phyloP scores from a whole-genome alignment of 2,113 vertebrate genomes.

The Bos indicus region DNA sequence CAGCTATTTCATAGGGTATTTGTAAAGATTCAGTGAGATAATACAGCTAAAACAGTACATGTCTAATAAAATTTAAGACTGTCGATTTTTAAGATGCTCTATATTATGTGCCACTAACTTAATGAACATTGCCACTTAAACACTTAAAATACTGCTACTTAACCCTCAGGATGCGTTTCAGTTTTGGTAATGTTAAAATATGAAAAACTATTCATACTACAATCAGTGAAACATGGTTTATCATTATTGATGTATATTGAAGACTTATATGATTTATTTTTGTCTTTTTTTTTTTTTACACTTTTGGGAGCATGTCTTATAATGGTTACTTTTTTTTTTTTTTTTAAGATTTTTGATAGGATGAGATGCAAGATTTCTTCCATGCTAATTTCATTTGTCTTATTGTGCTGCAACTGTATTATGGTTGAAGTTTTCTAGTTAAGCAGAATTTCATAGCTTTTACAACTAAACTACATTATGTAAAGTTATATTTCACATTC shows the following conservation, averaged over 20 bases:
- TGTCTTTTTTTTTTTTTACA: background rate
- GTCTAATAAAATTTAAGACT: background rate
- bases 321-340: background rate
- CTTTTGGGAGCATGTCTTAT: background rate
- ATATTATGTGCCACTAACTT: background rate
- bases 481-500: background rate
- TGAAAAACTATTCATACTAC: background rate
- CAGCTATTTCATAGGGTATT: background rate
- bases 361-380: background rate
- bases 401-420: background rate
- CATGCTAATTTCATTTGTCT: background rate
- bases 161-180: background rate
- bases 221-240: background rate
- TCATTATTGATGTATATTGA: background rate
- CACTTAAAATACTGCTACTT: background rate
- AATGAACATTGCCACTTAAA: background rate
- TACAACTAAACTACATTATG: background rate
- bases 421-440: background rate
- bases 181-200: background rate
- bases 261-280: background rate
- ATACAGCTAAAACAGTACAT: background rate
- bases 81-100: background rate
- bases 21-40: background rate
- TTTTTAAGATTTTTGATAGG: background rate
- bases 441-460: background rate